phyloP scores from a whole-genome alignment of 2,888 invertebrate genomes.

The Myopa tessellatipennis region DNA sequence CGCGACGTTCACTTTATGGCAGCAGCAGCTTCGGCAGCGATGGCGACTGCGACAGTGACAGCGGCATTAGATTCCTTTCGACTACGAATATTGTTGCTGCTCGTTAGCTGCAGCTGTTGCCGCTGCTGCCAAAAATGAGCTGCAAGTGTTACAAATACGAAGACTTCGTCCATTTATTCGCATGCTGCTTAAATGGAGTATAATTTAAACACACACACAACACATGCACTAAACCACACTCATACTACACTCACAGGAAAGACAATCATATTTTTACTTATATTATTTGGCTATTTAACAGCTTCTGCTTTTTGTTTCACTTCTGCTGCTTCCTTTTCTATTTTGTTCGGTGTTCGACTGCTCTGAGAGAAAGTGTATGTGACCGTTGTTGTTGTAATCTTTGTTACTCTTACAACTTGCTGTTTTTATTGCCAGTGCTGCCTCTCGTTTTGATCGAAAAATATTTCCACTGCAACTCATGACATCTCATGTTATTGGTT shows the following conservation, averaged over 20 bases:
- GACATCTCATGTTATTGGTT: not conserved
- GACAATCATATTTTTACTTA: constrained; percentile 13
- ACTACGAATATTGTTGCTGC: not conserved
- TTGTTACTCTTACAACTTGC: not conserved
- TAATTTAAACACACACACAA: constrained; percentile 12
- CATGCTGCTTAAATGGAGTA: not conserved
- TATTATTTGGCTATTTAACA: constrained; percentile 32
- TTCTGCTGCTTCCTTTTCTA: not conserved
- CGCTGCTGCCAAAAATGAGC: constrained; percentile 12
- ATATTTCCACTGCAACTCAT: not conserved
- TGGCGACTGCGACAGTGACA: too few relatives aligned
- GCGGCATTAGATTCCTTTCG: not conserved
- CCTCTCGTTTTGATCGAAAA: not conserved
- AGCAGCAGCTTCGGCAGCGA: not conserved
- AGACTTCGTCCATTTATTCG: constrained; percentile 6
- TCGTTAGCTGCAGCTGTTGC: constrained; percentile 30
- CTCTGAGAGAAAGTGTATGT: not conserved
- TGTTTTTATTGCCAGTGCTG: not conserved
- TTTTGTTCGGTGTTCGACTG: not conserved
- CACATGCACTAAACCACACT: constrained; percentile 7
- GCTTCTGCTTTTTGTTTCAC: not conserved
- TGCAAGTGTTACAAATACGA: constrained; percentile 7
- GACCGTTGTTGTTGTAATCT: not conserved
- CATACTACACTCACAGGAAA: not conserved
- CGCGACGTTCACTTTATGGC: not conserved